Conservation (phyloP, 2,797 vertebrate genomes). For the Fratercula arctica region DNA sequence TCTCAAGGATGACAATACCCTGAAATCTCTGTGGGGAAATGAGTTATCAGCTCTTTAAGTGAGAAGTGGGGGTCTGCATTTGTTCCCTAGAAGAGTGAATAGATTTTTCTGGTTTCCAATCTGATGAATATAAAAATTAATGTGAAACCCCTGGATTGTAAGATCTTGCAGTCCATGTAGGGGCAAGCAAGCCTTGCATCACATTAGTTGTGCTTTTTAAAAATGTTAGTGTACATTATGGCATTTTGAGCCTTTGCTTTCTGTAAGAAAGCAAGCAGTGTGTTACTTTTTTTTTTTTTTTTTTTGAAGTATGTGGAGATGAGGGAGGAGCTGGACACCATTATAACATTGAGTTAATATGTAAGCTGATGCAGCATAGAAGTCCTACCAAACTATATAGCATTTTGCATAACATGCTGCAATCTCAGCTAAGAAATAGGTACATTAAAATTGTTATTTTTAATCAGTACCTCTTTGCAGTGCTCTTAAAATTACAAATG, state of each 20-base stretch:
- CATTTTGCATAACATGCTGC: not conserved
- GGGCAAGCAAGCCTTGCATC: not conserved
- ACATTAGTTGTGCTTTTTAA: not conserved
- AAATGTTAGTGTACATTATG: not conserved
- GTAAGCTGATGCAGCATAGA: not conserved
- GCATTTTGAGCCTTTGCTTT: not conserved
- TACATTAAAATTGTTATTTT: not conserved
- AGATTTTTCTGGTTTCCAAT: not conserved
- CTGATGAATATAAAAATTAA: not conserved
- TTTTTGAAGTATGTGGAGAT: not conserved
- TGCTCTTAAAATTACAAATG: not conserved
- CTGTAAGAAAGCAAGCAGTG: not conserved
- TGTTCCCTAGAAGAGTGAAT: not conserved
- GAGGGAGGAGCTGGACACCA: not conserved
- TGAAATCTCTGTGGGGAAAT: not conserved
- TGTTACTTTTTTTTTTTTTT: not conserved
- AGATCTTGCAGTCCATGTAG: accelerated
- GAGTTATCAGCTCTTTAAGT: not conserved
- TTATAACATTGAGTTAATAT: not conserved
- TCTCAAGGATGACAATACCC: not conserved
- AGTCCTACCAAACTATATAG: not conserved
- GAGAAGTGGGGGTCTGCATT: not conserved
- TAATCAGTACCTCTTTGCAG: not conserved
- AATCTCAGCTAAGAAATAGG: not conserved
- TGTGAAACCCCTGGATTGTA: not conserved